Base-by-base conservation (phyloP, 2,113 vertebrate species). In the Pteronura brasiliensis region DNA sequence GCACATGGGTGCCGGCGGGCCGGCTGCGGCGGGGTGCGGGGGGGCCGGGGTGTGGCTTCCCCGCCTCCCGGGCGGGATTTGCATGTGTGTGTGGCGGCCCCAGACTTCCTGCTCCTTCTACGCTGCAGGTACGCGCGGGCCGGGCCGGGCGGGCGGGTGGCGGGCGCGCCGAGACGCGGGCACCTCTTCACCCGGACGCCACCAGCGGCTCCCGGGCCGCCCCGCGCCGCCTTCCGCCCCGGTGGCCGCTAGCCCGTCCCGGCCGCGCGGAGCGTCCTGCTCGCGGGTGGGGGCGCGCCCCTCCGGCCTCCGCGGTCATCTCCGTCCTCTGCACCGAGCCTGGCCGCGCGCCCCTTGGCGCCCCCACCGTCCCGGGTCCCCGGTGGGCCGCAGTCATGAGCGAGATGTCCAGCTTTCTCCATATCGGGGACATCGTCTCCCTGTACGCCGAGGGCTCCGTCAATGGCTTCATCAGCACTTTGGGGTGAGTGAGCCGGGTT, bases 401-500 rank as follows among this genome's bases (percentile, higher is more conserved):
- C 95, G 99, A 99, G 98, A 99, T 99, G 99, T 99, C 99, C 95
- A 99, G 99, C 98, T 99, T 99, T 98, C 98, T 99, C 61, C 99
- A 99, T 98, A 99, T 99, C 80, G 99, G 99, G 98, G 99, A 99
- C 98, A 99, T 99, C 97, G 99, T 99, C 96, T 99, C 99, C 98
- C 98, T 99, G 77, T 99, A 99, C 86, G 99, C 99, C 67, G 99
- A 99, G 98, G 99, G 99, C 76, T 99, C 99, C 18, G 99, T 99
- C 98, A 99, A 99, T 44, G 99, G 99, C 57, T 99, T 99, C 99
- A 99, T 99, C 99, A 99, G 99, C 98, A 99, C 99, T 52, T 90
- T 99, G 98, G 99, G 99, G 99, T 99, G 98, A 98, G 99, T 97
- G 79, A 10, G 83, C n/a, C 0, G 12, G 17, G 13, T 44, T 74